Conservation (phyloP, 2,888 invertebrate genomes). For the Drosophila colorata region DNA sequence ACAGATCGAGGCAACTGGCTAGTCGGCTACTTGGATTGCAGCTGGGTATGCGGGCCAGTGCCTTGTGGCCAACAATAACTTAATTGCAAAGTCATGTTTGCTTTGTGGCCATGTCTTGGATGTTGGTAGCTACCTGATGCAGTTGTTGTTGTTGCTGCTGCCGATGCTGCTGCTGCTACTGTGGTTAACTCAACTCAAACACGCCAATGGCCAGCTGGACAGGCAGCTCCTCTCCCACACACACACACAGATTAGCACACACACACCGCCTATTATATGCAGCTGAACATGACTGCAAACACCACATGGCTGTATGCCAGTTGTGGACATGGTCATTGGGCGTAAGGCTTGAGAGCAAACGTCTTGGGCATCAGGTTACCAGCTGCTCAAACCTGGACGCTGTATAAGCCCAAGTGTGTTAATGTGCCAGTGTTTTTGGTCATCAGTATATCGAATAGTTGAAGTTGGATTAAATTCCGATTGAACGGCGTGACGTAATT, state of each 20-base stretch:
- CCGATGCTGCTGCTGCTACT: conserved; percentile 21
- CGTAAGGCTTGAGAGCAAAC: not conserved
- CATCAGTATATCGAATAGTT: not conserved
- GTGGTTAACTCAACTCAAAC: conserved; percentile 41
- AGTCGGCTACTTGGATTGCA: conserved; percentile 19
- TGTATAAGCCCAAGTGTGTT: conserved; percentile 4
- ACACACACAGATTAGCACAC: conserved; percentile 7
- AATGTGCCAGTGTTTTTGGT: conserved; percentile 7
- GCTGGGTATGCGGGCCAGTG: conserved; percentile 35
- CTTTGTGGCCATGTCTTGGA: conserved; percentile 58
- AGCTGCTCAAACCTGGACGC: conserved; percentile 3
- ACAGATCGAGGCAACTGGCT: conserved; percentile 1
- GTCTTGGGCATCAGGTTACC: conserved; percentile 5
- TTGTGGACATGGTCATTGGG: conserved; percentile 8
- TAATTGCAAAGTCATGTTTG: conserved; percentile 83
- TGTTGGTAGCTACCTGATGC: conserved; percentile 58
- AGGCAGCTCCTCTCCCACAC: conserved; percentile 14
- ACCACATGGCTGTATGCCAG: conserved; percentile 22
- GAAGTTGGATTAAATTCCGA: not conserved
- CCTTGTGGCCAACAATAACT: conserved; percentile 72
- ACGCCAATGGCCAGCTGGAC: conserved; percentile 27
- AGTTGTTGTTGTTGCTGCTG: conserved; percentile 35
- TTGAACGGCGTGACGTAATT: not conserved
- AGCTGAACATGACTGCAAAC: conserved; percentile 44
- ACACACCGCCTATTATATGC: conserved; percentile 8